These are phyloP conservation scores for Syngnathus scovelli DNA, from an alignment of 2,113 vertebrate species.

Conservation along the genomic window DNA sequence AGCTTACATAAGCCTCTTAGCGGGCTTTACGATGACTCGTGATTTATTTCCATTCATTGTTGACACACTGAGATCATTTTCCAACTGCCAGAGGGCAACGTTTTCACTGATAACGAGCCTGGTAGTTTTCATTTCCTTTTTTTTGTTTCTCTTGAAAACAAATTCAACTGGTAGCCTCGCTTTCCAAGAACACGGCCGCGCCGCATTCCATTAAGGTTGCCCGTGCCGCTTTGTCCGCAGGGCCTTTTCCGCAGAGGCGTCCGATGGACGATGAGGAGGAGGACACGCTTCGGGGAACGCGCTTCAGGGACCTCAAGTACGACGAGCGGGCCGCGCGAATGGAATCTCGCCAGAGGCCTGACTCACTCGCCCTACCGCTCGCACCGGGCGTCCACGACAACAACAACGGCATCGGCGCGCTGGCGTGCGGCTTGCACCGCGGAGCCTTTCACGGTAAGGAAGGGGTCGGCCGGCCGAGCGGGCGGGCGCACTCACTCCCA, in stretches of 20 bases:
- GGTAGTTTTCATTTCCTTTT: slow-evolving; percentile 13
- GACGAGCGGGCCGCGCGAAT: slow-evolving; percentile 47
- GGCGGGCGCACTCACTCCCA: too few species aligned
- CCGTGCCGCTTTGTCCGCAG: slow-evolving; percentile 28
- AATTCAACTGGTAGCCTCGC: slow-evolving; percentile 7
- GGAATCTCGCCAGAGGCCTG: slow-evolving; percentile 43
- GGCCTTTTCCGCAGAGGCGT: slow-evolving; percentile 64
- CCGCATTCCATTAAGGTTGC: slow-evolving; percentile 17
- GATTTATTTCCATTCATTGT: slow-evolving; percentile 32
- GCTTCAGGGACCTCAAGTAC: slow-evolving; percentile 58
- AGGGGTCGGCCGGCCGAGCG: too few species aligned
- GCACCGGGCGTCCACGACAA: slow-evolving; percentile 45
- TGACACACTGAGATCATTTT: slow-evolving; percentile 18
- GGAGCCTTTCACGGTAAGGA: slow-evolving; percentile 58
- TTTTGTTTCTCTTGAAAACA: slow-evolving; percentile 32
- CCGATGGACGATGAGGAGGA: slow-evolving; percentile 72
- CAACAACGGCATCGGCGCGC: slow-evolving; percentile 39
- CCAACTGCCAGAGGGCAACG: slow-evolving; percentile 29
- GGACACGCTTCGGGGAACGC: slow-evolving; percentile 64
- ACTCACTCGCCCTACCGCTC: slow-evolving; percentile 16
- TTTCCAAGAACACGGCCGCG: too few species aligned
- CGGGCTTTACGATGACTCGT: slow-evolving; percentile 36
- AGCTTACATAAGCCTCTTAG: slow-evolving; percentile 32
- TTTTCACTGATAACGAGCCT: slow-evolving; percentile 29
- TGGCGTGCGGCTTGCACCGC: slow-evolving; percentile 46